Evolutionary conservation across 1,140 invertebrate species (phyloP).

Genomic region (Vanessa tameamea): DNA sequence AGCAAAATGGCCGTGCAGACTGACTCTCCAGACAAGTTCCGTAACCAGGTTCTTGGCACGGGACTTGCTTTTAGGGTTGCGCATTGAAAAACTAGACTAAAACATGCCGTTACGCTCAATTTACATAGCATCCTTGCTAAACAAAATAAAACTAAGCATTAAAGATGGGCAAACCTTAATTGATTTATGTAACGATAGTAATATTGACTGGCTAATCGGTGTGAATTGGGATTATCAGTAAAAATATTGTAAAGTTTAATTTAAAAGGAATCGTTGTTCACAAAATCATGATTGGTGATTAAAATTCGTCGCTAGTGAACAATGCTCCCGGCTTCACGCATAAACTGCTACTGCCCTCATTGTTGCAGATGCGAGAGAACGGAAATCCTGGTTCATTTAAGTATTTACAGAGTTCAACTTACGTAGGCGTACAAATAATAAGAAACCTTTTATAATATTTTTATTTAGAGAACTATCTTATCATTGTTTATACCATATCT

Average conservation of each 20-base stretch:
- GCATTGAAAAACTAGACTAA: conserved; percentile 40
- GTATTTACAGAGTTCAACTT: conserved; percentile 51
- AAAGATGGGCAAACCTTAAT: neutral
- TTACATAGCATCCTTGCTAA: neutral
- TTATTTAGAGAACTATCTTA: too few relatives aligned
- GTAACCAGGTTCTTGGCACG: conserved; percentile 63
- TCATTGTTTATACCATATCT: too few relatives aligned
- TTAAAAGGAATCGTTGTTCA: conserved; percentile 3
- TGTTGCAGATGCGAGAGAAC: conserved; percentile 34
- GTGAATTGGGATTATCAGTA: neutral
- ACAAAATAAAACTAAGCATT: neutral
- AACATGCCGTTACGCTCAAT: neutral
- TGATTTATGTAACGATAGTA: neutral
- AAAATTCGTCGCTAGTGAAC: conserved; percentile 25
- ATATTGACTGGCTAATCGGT: neutral
- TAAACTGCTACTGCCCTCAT: conserved; percentile 27
- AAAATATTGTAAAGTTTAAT: neutral
- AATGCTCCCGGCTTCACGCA: conserved; percentile 33
- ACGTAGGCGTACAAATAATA: conserved; percentile 29
- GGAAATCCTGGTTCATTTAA: conserved; percentile 69
- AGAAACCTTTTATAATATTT: neutral
- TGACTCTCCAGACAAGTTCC: conserved; percentile 68
- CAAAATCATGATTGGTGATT: conserved; percentile 23
- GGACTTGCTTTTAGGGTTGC: conserved; percentile 36
- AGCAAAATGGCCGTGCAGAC: conserved; percentile 70